Conservation (phyloP, 53 echinoderm and acorn worm species). For the Actinopyga echinites region DNA sequence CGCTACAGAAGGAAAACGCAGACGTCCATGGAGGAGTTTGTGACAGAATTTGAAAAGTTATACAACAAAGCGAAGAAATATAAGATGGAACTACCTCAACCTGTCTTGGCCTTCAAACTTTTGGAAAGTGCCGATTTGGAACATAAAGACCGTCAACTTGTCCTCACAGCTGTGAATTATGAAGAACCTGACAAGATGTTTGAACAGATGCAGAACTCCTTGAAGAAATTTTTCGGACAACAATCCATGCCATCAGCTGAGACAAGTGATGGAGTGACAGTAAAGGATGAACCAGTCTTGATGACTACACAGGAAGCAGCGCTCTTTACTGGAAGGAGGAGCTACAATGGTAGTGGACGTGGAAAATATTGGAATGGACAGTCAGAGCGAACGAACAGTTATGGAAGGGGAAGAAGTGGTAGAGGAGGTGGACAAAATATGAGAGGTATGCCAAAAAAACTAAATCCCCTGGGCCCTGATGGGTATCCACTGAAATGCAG, state of each 20-base stretch:
- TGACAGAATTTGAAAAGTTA: conserved; percentile 1
- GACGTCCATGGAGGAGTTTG: conserved; percentile 7
- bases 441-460: neutral
- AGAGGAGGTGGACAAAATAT: neutral
- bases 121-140: conserved; percentile 10
- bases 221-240: conserved; percentile 15
- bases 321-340: neutral
- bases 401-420: neutral
- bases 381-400: no score
- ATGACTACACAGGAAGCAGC: neutral
- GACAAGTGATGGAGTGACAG: neutral
- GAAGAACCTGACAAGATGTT: conserved; percentile 2
- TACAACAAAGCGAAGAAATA: conserved; percentile 9
- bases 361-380: no score
- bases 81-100: neutral
- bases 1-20: neutral
- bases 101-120: conserved; percentile 1
- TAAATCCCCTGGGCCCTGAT: neutral
- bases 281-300: conserved; percentile 4
- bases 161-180: neutral
- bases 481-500: conserved; percentile 15
- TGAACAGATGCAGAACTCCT: conserved; percentile 10
- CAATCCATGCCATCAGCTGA: neutral
- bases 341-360: neutral
- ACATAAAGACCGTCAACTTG: conserved; percentile 29